Evolutionary conservation across 2,888 invertebrate species (phyloP), one percentile per base, ranked within the genome.

Genomic region (Gastrophysa polygoni): DNA sequence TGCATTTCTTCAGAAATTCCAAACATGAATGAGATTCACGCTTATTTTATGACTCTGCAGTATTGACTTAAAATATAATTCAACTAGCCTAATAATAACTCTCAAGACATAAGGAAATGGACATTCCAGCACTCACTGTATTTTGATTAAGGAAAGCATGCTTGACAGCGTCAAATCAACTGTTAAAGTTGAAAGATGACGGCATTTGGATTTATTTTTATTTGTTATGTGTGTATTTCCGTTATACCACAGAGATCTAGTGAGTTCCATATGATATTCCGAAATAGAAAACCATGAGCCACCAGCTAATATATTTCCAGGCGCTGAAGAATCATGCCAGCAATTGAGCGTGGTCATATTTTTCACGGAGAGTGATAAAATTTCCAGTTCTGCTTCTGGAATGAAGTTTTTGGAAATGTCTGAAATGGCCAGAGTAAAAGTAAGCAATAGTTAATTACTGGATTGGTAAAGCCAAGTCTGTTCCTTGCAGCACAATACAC

Each of bases 331-430:
- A 14, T 17, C 59, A 14, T 32, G n/a, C 10, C 32, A 59, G n/a
- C 61, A 63, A 34, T 10, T 68, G 38, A 68, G 63, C 48, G 69
- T 73, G 2, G 69, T 75, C 0, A 24, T 75, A 57, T 73, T 75
- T 61, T 71, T 75, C 47, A 67, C 73, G 0, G 71, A 73, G 46
- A 67, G 63, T 21, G 50, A 55, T 18, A 29, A 59, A 17, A 29
- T 57, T 7, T 62, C 66, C 1, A 44, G 49, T 57, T 50, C 65
- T 18, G 58, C 57, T 29, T 24, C 60, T 0, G 70, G 71, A n/a
- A 55, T 71, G 28, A 57, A 63, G 32, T 64, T 52, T 49, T 62
- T 74, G 47, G 59, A 72, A 1, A 67, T 75, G 57, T 49, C 62
- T 8, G 66, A 72, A 61, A 64, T 68, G 38, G 61, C 64, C 1